Conservation (phyloP, 2,113 vertebrate genomes). For the Willisornis vidua region DNA sequence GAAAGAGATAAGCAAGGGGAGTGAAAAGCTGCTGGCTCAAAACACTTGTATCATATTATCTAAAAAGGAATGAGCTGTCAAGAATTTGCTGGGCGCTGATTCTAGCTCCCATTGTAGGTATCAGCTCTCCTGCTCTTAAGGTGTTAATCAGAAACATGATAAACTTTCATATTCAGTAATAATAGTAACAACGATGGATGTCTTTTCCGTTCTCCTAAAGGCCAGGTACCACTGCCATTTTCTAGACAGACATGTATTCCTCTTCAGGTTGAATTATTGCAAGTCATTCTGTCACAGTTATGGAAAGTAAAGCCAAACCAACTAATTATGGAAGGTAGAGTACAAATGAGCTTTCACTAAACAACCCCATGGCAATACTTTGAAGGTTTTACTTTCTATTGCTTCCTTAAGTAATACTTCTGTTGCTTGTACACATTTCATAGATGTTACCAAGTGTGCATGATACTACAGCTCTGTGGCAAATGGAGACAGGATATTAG, state of each 20-base stretch:
- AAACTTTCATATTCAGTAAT: not conserved
- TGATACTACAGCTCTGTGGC: not conserved
- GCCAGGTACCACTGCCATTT: not conserved
- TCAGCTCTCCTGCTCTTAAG: not conserved
- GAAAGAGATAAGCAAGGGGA: not conserved
- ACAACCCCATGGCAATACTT: not conserved
- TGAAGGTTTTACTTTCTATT: not conserved
- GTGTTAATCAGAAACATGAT: not conserved
- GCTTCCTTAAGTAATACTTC: not conserved
- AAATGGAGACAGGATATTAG: conserved; percentile 5
- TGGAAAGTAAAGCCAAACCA: not conserved
- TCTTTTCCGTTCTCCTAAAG: not conserved
- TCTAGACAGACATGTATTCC: not conserved
- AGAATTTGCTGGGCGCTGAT: not conserved
- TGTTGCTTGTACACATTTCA: not conserved
- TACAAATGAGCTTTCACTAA: not conserved
- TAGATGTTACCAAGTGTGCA: not conserved
- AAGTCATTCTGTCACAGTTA: not conserved
- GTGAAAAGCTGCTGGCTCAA: not conserved
- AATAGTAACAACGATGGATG: not conserved
- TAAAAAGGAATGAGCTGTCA: not conserved
- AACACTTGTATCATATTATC: not conserved
- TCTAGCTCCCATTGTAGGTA: not conserved
- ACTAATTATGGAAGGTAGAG: not conserved
- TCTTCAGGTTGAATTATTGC: not conserved